Evolutionary conservation across 2,888 invertebrate genomes (phyloP).

Genomic region (Heteromurus nitidus): DNA sequence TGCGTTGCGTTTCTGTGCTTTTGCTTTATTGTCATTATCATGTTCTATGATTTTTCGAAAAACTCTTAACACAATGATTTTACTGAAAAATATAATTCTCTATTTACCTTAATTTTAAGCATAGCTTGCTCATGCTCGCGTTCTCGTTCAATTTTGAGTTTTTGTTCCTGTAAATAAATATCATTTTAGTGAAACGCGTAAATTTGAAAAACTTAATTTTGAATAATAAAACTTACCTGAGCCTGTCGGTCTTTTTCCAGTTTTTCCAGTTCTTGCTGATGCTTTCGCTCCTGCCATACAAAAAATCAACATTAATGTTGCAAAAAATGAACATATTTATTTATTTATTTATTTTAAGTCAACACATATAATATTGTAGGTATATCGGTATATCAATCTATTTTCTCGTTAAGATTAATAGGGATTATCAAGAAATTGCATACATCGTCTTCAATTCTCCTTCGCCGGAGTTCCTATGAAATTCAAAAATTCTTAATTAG

Average conservation of each 20-base stretch:
- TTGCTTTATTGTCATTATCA: no score
- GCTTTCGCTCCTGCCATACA: background rate
- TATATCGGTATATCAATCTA: no score
- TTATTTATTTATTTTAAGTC: background rate
- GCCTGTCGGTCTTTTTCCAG: background rate
- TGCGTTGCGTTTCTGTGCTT: background rate
- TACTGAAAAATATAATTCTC: background rate
- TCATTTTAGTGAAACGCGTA: background rate
- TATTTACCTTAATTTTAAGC: background rate
- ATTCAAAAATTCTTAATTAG: no score
- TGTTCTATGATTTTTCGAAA: no score
- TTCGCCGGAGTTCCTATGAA: background rate
- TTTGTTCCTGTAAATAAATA: conserved; percentile 4
- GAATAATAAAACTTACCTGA: background rate
- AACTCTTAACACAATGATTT: background rate
- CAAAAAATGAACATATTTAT: background rate
- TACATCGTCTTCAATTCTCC: background rate
- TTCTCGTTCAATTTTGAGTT: background rate
- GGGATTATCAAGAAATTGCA: no score
- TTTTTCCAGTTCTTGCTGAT: background rate
- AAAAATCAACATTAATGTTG: background rate
- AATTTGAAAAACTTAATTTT: no score
- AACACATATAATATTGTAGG: background rate
- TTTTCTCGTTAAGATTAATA: no score
- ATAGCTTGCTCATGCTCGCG: conserved; percentile 1